Evolutionary conservation across 2,888 invertebrate genomes (phyloP).

Genomic region (Perizoma flavofasciatum): DNA sequence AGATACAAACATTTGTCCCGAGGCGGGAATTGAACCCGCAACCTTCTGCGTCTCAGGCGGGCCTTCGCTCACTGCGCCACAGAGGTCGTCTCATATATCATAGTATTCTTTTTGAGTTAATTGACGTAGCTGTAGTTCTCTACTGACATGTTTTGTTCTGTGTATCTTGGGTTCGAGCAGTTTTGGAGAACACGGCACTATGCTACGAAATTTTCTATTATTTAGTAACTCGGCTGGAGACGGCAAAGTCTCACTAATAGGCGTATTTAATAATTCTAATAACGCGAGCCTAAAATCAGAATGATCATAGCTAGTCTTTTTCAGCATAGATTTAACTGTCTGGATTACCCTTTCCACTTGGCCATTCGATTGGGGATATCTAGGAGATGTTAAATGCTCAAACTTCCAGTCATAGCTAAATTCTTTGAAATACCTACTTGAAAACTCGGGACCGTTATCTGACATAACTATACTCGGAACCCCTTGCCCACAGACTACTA

Average conservation of each 20-base stretch:
- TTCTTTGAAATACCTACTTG: constrained; percentile 19
- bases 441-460: constrained; percentile 33
- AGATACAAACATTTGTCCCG: too few relatives aligned
- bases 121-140: too few relatives aligned
- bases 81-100: too few relatives aligned
- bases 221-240: constrained; percentile 19
- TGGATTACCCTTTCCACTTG: constrained; percentile 29
- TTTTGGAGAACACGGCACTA: constrained; percentile 6
- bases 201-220: constrained; percentile 5
- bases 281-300: constrained; percentile 10
- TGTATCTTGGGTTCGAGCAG: constrained; percentile 3
- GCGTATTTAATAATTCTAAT: constrained; percentile 15
- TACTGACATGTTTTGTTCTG: too few relatives aligned
- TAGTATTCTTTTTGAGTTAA: too few relatives aligned
- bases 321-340: constrained; percentile 33
- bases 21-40: too few relatives aligned
- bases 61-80: too few relatives aligned
- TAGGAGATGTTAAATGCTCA: constrained; percentile 32
- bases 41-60: too few relatives aligned
- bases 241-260: constrained; percentile 3
- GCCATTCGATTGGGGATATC: constrained; percentile 33
- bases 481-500: too few relatives aligned
- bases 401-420: constrained; percentile 29
- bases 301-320: constrained; percentile 20
- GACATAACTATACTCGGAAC: constrained; percentile 31